These are phyloP conservation scores for Lathronympha strigana DNA, from an alignment of 2,888 invertebrate species.

Conservation along the genomic window DNA sequence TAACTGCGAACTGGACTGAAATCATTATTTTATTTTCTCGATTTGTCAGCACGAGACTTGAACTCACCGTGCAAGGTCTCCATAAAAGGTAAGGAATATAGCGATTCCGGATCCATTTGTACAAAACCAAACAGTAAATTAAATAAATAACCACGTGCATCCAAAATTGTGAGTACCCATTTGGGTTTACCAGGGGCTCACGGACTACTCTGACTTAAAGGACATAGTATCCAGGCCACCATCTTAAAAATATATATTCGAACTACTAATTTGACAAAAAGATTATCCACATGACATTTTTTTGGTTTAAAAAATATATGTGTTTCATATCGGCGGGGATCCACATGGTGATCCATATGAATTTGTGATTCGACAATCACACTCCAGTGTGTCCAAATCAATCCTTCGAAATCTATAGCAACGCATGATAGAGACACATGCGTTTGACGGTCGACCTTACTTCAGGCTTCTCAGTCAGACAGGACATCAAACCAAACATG, in stretches of 20 bases:
- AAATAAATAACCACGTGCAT: constrained; percentile 15
- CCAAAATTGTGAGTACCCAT: constrained; percentile 32
- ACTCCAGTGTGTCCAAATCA: too few species aligned
- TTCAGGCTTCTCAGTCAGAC: constrained; percentile 29
- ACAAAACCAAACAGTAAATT: constrained; percentile 1
- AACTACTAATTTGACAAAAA: too few species aligned
- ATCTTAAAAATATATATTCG: too few species aligned
- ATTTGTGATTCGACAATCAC: too few species aligned
- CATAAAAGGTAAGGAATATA: constrained; percentile 12
- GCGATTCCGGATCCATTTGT: not conserved
- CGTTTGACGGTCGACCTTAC: constrained; percentile 33
- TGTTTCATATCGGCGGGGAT: too few species aligned
- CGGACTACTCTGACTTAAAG: too few species aligned
- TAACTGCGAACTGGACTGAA: constrained; percentile 8
- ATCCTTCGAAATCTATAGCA: too few species aligned
- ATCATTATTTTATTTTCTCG: constrained; percentile 20
- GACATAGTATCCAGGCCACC: too few species aligned
- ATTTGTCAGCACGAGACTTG: not conserved
- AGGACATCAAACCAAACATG: constrained; percentile 19
- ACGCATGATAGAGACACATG: too few species aligned
- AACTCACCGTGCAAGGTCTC: not conserved
- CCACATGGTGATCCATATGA: too few species aligned
- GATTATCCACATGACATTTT: too few species aligned
- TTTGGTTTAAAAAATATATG: too few species aligned
- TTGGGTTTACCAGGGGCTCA: constrained; percentile 11